A percentile compares a stretch with the other conserved stretches of the same genome.
These are phyloP conservation scores for Automeris io DNA, from an alignment of 2,888 invertebrate genomes.

Conservation along the genomic window DNA sequence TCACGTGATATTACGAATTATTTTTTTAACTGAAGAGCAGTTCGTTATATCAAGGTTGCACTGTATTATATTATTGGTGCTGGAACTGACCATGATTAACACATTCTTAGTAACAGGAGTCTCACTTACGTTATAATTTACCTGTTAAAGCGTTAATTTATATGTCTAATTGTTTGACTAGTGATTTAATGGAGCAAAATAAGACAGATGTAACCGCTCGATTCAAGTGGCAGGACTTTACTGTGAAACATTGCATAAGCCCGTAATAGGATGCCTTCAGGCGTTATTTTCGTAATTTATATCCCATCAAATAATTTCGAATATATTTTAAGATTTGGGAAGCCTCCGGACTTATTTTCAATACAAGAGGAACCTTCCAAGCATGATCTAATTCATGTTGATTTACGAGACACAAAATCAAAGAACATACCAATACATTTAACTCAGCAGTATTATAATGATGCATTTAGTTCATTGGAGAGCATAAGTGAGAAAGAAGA, in stretches of 20 bases:
- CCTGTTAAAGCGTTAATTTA: slow-evolving; percentile 1
- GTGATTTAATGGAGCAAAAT: slow-evolving; percentile 33
- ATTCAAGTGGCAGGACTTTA: neutral
- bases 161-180: slow-evolving; percentile 22
- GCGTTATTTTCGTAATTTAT: slow-evolving; percentile 82
- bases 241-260: neutral
- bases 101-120: slow-evolving; percentile 14
- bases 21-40: no score
- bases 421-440: slow-evolving; percentile 59
- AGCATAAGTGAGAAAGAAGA: slow-evolving; percentile 65
- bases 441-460: slow-evolving; percentile 56
- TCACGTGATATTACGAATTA: no score
- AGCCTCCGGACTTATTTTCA: slow-evolving; percentile 45
- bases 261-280: slow-evolving; percentile 66
- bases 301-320: slow-evolving; percentile 83
- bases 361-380: slow-evolving; percentile 35
- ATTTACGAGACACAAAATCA: slow-evolving; percentile 53
- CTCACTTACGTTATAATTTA: slow-evolving; percentile 2
- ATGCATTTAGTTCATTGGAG: slow-evolving; percentile 47
- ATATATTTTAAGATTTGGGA: slow-evolving; percentile 75
- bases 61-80: no score
- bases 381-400: slow-evolving; percentile 49
- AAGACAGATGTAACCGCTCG: slow-evolving; percentile 17
- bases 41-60: no score
- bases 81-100: slow-evolving; percentile 12